A percentile compares a stretch with the other conserved stretches of the same genome.
These are phyloP conservation scores for Hofmannophila pseudospretella DNA, from an alignment of 2,888 invertebrate genomes.

Conservation along the genomic window DNA sequence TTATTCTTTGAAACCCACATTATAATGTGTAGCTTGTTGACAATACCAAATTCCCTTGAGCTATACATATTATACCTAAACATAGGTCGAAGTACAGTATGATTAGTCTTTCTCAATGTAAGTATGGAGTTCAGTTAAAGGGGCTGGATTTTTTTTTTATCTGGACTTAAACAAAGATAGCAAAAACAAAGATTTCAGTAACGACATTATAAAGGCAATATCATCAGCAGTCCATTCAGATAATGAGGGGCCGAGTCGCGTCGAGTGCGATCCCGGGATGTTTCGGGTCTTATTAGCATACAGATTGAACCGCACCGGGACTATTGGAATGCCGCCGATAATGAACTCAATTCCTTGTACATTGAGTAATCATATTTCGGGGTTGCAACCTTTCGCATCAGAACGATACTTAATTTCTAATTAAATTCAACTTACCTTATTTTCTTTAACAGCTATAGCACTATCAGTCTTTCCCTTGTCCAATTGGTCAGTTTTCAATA, in stretches of 20 bases:
- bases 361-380: slow-evolving; percentile 15
- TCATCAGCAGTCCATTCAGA: slow-evolving; percentile 25
- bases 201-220: slow-evolving; percentile 12
- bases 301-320: slow-evolving; percentile 50
- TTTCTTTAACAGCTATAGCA: slow-evolving; percentile 46
- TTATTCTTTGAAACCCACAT: too few species aligned
- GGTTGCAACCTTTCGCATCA: not conserved
- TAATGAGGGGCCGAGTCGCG: slow-evolving; percentile 26
- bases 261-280: slow-evolving; percentile 31
- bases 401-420: not conserved
- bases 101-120: too few species aligned
- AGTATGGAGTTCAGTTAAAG: too few species aligned
- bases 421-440: slow-evolving; percentile 41
- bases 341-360: slow-evolving; percentile 39
- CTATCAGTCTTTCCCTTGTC: slow-evolving; percentile 56
- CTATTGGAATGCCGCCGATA: slow-evolving; percentile 40
- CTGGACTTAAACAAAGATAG: too few species aligned
- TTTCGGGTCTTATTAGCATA: slow-evolving; percentile 55
- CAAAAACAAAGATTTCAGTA: slow-evolving; percentile 3
- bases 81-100: too few species aligned
- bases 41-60: too few species aligned
- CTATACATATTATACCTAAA: too few species aligned
- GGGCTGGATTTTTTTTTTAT: too few species aligned
- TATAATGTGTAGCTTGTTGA: too few species aligned
- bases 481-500: slow-evolving; percentile 45